Evolutionary conservation across 2,888 invertebrate genomes (phyloP), one percentile per base, ranked within the genome.

Genomic region (Epirrita christyi): DNA sequence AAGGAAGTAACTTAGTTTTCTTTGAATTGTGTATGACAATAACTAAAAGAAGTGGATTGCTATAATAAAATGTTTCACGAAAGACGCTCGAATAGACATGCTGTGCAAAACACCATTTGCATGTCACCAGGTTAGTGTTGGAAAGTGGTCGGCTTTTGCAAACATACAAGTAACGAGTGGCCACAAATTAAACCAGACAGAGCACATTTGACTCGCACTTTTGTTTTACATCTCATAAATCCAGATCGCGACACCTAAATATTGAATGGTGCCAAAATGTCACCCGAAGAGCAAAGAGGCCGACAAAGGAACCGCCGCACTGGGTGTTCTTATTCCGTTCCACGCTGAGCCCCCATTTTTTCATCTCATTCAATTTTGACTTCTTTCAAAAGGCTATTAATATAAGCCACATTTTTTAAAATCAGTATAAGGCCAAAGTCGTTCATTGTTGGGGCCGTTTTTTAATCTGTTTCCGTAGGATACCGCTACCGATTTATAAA

Each of bases 221-320:
- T 85, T 81, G 78, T 84, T 83, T 80, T 83, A 77, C 81, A 74
- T 78, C 81, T 81, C 89, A 87, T 91, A 92, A 92, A 91, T 92
- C 86, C 83, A 84, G 79, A 84, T 86, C 85, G 87, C 86, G 83
- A 87, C 86, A 86, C 88, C 88, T 85, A 90, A 88, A 87, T 88
- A 90, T 88, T 92, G 91, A 88, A 92, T 91, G 85, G 91, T 92
- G 91, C 85, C 91, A 91, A 91, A 92, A 89, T 92, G 92, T 91
- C 92, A 92, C 86, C 87, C 80, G 82, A 81, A 75, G 75, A 72
- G 83, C 83, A 92, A 91, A 91, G 88, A 74, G 28, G 76, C 92
- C 92, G 91, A 87, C 92, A 90, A 90, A 88, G 83, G 70, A 34
- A 66, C 89, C 89, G 90, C 88, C 91, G 62, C 86, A 59, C 82